A percentile compares a stretch with the other conserved stretches of the same genome.
Evolutionary conservation across 1,140 invertebrate genomes (phyloP).

Genomic region (Caerostris extrusa): DNA sequence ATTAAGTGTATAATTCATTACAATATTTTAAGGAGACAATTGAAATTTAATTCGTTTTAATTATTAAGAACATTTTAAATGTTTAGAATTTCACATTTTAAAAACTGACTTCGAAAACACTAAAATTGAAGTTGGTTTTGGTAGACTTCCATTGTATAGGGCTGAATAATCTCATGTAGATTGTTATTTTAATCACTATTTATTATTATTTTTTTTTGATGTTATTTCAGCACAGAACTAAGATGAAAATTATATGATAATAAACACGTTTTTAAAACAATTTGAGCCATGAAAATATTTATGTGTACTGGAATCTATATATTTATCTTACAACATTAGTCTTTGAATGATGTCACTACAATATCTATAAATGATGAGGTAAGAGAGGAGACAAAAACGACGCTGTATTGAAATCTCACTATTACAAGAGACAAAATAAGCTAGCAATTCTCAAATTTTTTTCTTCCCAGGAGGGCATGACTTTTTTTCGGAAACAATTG

Average conservation of each 20-base stretch:
- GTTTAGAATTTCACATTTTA: background rate
- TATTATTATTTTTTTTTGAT: background rate
- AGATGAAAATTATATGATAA: conserved; percentile 48
- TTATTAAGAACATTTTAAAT: background rate
- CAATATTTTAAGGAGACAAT: background rate
- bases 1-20: no score
- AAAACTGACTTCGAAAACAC: no score
- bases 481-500: background rate
- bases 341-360: conserved; percentile 73
- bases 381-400: conserved; percentile 76
- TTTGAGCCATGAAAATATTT: conserved; percentile 76
- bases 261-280: conserved; percentile 66
- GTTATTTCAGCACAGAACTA: conserved; percentile 51
- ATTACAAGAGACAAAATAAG: conserved; percentile 71
- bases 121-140: conserved; percentile 1
- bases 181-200: conserved; percentile 42
- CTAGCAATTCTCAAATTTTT: conserved; percentile 27
- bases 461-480: background rate
- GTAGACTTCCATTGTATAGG: conserved; percentile 7
- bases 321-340: conserved; percentile 62
- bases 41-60: background rate
- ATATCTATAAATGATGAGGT: conserved; percentile 75
- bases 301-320: conserved; percentile 49
- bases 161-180: conserved; percentile 15
- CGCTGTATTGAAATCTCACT: conserved; percentile 74